Evolutionary conservation across 2,113 vertebrate genomes (phyloP).

Genomic region (Nansenia antarctica): DNA sequence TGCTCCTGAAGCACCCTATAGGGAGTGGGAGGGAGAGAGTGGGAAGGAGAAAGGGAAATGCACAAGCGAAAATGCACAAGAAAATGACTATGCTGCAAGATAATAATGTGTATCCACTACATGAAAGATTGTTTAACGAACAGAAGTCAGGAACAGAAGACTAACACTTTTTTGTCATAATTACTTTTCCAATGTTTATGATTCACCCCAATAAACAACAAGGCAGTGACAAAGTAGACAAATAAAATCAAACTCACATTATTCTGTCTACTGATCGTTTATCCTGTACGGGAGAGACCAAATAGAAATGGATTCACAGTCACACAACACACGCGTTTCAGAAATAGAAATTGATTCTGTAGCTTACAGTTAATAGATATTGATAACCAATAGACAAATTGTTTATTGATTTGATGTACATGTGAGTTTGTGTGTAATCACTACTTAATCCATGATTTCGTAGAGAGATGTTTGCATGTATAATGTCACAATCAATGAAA

Average conservation of each 20-base stretch:
- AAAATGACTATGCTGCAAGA: neutral
- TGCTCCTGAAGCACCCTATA: slow-evolving; percentile 67
- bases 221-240: neutral
- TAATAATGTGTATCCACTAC: neutral
- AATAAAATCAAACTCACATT: slow-evolving; percentile 63
- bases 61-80: too few relatives aligned
- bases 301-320: slow-evolving; percentile 6
- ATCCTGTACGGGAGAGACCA: slow-evolving; percentile 53
- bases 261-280: slow-evolving; percentile 47
- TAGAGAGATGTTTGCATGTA: slow-evolving; percentile 2
- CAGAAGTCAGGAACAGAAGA: neutral
- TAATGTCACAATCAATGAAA: slow-evolving; percentile 47
- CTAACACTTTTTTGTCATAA: neutral
- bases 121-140: neutral
- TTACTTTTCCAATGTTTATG: neutral
- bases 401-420: slow-evolving; percentile 14
- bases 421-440: slow-evolving; percentile 23
- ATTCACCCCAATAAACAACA: neutral
- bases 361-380: slow-evolving; percentile 1
- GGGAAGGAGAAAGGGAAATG: neutral
- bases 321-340: slow-evolving; percentile 6
- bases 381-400: neutral
- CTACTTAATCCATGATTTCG: slow-evolving; percentile 18
- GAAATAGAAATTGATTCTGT: neutral
- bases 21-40: neutral